These are phyloP conservation scores for Zaprionus lineosus DNA, from an alignment of 2,888 invertebrate genomes.

Conservation along the genomic window DNA sequence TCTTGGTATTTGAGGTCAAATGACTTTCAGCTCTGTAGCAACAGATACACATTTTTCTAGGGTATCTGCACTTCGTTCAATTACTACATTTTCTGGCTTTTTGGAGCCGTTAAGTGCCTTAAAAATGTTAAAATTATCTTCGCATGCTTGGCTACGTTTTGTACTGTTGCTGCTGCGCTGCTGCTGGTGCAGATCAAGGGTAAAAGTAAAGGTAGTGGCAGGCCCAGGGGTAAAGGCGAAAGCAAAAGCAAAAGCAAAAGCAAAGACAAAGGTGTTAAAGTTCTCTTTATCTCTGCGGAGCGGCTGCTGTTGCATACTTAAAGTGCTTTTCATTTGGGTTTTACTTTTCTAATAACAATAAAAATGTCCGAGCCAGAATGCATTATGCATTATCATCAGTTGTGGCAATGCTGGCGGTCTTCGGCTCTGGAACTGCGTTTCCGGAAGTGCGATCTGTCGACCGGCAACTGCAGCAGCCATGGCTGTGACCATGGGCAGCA, in stretches of 20 bases:
- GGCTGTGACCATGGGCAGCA: background rate
- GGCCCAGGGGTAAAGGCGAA: background rate
- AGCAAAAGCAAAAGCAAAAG: constrained; percentile 24
- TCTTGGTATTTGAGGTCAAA: no score
- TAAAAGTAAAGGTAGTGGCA: constrained; percentile 9
- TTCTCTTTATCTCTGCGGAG: constrained; percentile 53
- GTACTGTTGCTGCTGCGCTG: constrained; percentile 5
- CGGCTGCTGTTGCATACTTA: constrained; percentile 30
- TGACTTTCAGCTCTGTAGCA: no score
- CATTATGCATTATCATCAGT: constrained; percentile 71
- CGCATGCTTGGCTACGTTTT: constrained; percentile 60
- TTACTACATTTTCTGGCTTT: constrained; percentile 19
- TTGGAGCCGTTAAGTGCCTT: constrained; percentile 64
- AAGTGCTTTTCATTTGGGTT: constrained; percentile 41
- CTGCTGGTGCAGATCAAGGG: constrained; percentile 26
- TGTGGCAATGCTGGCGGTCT: constrained; percentile 57
- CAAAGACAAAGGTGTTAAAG: constrained; percentile 59
- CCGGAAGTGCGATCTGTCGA: constrained; percentile 52
- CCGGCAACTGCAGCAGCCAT: constrained; percentile 37
- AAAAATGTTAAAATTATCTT: constrained; percentile 68
- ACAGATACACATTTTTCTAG: background rate
- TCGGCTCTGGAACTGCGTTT: constrained; percentile 8
- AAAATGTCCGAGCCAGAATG: constrained; percentile 49
- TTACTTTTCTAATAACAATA: constrained; percentile 55
- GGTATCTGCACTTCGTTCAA: background rate